phyloP scores from a whole-genome alignment of 2,797 vertebrate species.

The Ctenosaura bakeri region DNA sequence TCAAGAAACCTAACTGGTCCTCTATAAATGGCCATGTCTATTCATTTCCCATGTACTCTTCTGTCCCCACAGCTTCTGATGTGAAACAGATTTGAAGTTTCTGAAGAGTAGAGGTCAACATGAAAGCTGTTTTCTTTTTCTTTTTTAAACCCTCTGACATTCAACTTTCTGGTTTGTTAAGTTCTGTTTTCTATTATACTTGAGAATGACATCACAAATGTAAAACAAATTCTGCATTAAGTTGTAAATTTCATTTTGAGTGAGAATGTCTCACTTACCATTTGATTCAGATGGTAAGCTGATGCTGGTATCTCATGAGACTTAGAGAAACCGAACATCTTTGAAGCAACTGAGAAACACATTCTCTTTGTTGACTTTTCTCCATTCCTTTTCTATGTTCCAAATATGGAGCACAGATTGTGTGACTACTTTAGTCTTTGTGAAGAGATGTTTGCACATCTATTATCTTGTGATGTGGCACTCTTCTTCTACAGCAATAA shows the following conservation, averaged over 20 bases:
- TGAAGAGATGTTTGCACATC: slow-evolving; percentile 8
- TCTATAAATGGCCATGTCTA: slow-evolving; percentile 63
- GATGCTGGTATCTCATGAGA: slow-evolving; percentile 18
- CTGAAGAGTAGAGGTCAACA: slow-evolving; percentile 84
- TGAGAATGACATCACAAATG: slow-evolving; percentile 65
- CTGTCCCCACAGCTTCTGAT: slow-evolving; percentile 80
- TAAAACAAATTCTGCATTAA: slow-evolving; percentile 61
- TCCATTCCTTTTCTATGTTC: slow-evolving; percentile 42
- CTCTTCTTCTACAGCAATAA: neutral
- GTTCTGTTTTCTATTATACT: slow-evolving; percentile 82
- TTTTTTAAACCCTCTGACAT: slow-evolving; percentile 66
- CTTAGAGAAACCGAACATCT: slow-evolving; percentile 26
- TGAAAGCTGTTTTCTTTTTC: slow-evolving; percentile 78
- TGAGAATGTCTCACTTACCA: slow-evolving; percentile 48
- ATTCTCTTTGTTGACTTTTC: slow-evolving; percentile 9
- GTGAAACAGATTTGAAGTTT: slow-evolving; percentile 84
- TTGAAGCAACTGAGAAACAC: slow-evolving; percentile 37
- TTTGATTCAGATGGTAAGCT: slow-evolving; percentile 31
- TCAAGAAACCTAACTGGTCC: slow-evolving; percentile 64
- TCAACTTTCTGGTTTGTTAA: slow-evolving; percentile 69
- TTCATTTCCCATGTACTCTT: slow-evolving; percentile 78
- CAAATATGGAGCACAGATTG: slow-evolving; percentile 13
- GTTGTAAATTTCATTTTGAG: slow-evolving; percentile 51
- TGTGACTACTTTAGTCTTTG: neutral
- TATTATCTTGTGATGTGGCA: slow-evolving; percentile 1